phyloP scores from a whole-genome alignment of 2,888 invertebrate genomes.

The Uloborus plumipes region DNA sequence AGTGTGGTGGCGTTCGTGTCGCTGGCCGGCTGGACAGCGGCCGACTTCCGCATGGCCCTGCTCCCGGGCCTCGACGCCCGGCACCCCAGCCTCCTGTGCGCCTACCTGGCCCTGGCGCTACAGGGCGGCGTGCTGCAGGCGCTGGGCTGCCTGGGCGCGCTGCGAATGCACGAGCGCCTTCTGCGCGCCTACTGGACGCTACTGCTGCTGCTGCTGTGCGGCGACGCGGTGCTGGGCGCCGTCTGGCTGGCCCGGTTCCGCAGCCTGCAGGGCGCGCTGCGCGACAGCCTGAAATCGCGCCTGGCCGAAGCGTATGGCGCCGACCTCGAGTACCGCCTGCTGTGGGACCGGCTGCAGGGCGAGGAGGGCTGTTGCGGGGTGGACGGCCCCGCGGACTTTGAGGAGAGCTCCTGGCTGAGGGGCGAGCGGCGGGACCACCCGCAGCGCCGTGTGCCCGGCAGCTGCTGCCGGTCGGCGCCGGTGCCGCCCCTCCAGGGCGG shows the following conservation, averaged over 20 bases:
- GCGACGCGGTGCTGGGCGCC: conserved; percentile 86
- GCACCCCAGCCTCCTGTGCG: conserved; percentile 87
- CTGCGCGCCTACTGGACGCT: conserved; percentile 88
- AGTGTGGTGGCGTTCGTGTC: conserved; percentile 85
- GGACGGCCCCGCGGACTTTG: conserved; percentile 75
- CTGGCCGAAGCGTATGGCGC: conserved; percentile 80
- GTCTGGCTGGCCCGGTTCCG: conserved; percentile 88
- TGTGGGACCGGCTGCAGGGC: conserved; percentile 76
- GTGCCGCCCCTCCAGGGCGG: conserved; percentile 71
- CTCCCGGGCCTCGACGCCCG: conserved; percentile 72
- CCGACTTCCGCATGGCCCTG: conserved; percentile 71
- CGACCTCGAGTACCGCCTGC: conserved; percentile 77
- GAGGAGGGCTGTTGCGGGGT: conserved; percentile 82
- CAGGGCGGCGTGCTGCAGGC: conserved; percentile 73
- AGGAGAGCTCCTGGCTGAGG: conserved; percentile 64
- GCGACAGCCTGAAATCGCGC: conserved; percentile 78
- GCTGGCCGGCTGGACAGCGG: conserved; percentile 76
- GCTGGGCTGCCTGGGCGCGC: conserved; percentile 85
- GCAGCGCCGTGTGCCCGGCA: conserved; percentile 60
- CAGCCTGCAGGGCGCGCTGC: conserved; percentile 81
- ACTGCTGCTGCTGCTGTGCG: conserved; percentile 82
- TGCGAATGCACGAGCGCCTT: conserved; percentile 83
- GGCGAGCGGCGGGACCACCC: conserved; percentile 34
- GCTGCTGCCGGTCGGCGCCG: conserved; percentile 73
- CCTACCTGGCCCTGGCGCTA: conserved; percentile 83